These are phyloP conservation scores for Cynopterus brachyotis DNA, from an alignment of 2,113 vertebrate species.

Conservation along the genomic window DNA sequence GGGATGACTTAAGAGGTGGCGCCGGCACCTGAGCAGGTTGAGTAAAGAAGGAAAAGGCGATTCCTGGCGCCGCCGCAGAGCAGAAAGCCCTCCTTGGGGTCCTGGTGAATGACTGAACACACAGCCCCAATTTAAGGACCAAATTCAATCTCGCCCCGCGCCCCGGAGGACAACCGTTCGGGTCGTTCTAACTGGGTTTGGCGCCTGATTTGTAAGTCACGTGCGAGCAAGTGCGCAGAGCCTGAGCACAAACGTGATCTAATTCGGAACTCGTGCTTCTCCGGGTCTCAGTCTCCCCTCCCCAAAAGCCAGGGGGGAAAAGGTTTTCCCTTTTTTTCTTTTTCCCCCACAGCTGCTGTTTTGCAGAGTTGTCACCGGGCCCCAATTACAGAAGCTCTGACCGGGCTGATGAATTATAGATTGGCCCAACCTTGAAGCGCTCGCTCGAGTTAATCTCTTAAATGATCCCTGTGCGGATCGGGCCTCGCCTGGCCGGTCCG, in stretches of 20 bases:
- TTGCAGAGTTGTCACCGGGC: constrained; percentile 21
- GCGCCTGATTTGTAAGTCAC: constrained; percentile 19
- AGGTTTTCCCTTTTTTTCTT: not conserved
- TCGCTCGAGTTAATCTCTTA: constrained; percentile 68
- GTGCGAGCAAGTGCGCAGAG: not conserved
- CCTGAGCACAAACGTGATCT: not conserved
- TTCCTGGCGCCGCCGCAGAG: not conserved
- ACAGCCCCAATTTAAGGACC: constrained; percentile 32
- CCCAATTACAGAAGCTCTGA: constrained; percentile 42
- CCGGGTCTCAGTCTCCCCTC: not conserved
- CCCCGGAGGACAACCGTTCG: not conserved
- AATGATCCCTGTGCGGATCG: constrained; percentile 58
- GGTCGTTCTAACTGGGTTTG: constrained; percentile 30
- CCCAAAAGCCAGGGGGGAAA: not conserved
- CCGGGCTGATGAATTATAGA: constrained; percentile 73
- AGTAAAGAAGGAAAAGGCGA: constrained; percentile 32
- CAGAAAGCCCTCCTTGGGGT: not conserved
- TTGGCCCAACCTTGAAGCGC: constrained; percentile 61
- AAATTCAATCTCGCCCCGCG: constrained; percentile 18
- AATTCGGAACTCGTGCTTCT: fast-evolving
- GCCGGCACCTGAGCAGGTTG: not conserved
- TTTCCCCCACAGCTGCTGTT: not conserved
- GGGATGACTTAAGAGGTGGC: not conserved
- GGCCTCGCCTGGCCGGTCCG: not conserved
- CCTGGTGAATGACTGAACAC: not conserved